Evolutionary conservation across 2,113 vertebrate species (phyloP).

Genomic region (Prochilodus magdalenae): DNA sequence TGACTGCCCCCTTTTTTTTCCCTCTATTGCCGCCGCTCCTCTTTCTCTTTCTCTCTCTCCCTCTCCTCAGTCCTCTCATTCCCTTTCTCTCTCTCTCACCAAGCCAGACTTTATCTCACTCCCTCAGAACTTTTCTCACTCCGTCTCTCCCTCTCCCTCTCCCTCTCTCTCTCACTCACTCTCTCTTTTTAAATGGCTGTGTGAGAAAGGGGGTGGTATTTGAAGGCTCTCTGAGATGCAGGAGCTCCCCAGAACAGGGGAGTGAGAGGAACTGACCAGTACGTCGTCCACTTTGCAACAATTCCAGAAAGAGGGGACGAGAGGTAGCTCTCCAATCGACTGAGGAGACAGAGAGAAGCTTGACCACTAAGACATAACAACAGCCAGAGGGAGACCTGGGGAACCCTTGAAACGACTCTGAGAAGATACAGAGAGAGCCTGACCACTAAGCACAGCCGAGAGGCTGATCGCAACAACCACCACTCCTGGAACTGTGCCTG

Average conservation of each 20-base stretch:
- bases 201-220: slow-evolving; percentile 74
- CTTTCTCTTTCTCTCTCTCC: slow-evolving; percentile 64
- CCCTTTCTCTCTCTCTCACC: slow-evolving; percentile 60
- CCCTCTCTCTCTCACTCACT: slow-evolving; percentile 46
- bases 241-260: slow-evolving; percentile 59
- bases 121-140: slow-evolving; percentile 28
- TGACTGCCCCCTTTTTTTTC: slow-evolving; percentile 65
- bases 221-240: slow-evolving; percentile 72
- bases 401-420: neutral
- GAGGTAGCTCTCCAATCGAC: neutral
- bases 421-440: neutral
- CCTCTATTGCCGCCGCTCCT: slow-evolving; percentile 22
- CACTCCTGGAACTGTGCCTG: slow-evolving; percentile 3
- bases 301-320: slow-evolving; percentile 29
- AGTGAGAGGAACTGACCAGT: slow-evolving; percentile 40
- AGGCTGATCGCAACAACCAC: slow-evolving; percentile 40
- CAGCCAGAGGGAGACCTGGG: neutral
- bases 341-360: neutral
- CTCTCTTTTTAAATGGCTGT: slow-evolving; percentile 73
- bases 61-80: slow-evolving; percentile 63
- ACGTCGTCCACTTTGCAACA: slow-evolving; percentile 19
- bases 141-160: slow-evolving; percentile 46
- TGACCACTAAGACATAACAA: neutral
- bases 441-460: slow-evolving; percentile 14
- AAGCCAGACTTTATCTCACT: slow-evolving; percentile 34